Evolutionary conservation across 1,140 invertebrate species (phyloP).

Genomic region (Metaphire vulgaris): DNA sequence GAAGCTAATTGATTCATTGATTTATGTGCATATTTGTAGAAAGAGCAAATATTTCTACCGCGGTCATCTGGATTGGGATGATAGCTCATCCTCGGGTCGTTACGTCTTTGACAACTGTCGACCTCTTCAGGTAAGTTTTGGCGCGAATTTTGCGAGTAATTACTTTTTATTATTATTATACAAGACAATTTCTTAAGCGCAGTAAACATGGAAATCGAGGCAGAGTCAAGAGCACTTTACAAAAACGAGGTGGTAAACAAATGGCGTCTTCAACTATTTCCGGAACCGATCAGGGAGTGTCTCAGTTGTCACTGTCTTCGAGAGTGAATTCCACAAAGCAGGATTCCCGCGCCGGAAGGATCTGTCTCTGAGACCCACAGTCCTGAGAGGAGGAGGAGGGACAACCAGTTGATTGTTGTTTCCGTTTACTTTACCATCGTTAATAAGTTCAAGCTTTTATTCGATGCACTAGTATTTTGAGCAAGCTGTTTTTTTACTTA

Average conservation of each 20-base stretch:
- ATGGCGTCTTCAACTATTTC: no score
- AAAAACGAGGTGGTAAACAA: no score
- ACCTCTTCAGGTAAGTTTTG: conserved; percentile 64
- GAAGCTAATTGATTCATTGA: not conserved
- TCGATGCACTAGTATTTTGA: not conserved
- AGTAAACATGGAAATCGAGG: no score
- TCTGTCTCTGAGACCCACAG: not conserved
- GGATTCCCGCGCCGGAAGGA: no score
- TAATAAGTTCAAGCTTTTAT: not conserved
- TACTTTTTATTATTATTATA: not conserved
- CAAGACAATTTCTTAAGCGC: no score
- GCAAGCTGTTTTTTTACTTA: not conserved
- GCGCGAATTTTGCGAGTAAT: not conserved
- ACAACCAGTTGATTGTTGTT: no score
- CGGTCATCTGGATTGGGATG: conserved; percentile 49
- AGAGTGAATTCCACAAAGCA: no score
- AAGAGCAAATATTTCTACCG: conserved; percentile 51
- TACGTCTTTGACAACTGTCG: conserved; percentile 72
- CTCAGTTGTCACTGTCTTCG: no score
- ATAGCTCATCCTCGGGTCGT: conserved; percentile 39
- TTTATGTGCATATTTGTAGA: conserved; percentile 34
- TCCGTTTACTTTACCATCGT: not conserved
- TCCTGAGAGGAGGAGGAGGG: no score
- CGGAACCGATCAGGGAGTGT: no score
- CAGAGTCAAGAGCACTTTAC: no score